Evolutionary conservation across 2,113 vertebrate genomes (phyloP).

Genomic region (Notarius quadriscutis): DNA sequence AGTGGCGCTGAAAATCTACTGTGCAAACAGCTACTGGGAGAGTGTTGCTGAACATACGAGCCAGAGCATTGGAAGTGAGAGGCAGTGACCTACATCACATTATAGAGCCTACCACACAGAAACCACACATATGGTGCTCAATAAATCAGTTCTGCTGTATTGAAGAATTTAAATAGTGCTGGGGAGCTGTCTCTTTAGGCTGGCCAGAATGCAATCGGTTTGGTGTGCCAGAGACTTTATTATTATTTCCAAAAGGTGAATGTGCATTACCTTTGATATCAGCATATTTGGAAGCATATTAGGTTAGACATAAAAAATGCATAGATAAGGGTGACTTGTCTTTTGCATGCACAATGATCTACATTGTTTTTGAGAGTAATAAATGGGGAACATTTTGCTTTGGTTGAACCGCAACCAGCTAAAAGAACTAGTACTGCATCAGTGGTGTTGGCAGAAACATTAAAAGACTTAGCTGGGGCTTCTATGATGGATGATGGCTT

Average conservation of each 20-base stretch:
- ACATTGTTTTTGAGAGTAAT: neutral
- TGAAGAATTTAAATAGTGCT: slow-evolving; percentile 62
- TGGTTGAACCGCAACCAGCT: neutral
- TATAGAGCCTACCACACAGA: slow-evolving; percentile 38
- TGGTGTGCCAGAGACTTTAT: slow-evolving; percentile 57
- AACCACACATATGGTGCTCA: slow-evolving; percentile 53
- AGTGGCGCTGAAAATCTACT: slow-evolving; percentile 42
- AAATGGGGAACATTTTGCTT: slow-evolving; percentile 11
- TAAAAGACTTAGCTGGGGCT: slow-evolving; percentile 5
- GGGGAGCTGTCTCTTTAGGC: slow-evolving; percentile 66
- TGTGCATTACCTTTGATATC: slow-evolving; percentile 1
- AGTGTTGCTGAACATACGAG: slow-evolving; percentile 9
- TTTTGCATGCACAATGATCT: slow-evolving; percentile 14
- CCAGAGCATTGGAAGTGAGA: slow-evolving; percentile 45
- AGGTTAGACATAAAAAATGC: neutral
- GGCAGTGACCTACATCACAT: slow-evolving; percentile 47
- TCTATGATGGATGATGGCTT: slow-evolving; percentile 12
- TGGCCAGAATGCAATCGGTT: slow-evolving; percentile 58
- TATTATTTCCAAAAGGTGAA: slow-evolving; percentile 54
- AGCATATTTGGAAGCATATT: neutral
- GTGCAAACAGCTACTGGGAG: slow-evolving; percentile 42
- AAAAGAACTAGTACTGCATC: neutral
- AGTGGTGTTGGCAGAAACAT: slow-evolving; percentile 10
- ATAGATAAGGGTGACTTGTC: neutral
- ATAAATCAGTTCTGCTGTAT: slow-evolving; percentile 63